Base-by-base conservation (phyloP, 2,888 invertebrate genomes). In the Rutpela maculata region DNA sequence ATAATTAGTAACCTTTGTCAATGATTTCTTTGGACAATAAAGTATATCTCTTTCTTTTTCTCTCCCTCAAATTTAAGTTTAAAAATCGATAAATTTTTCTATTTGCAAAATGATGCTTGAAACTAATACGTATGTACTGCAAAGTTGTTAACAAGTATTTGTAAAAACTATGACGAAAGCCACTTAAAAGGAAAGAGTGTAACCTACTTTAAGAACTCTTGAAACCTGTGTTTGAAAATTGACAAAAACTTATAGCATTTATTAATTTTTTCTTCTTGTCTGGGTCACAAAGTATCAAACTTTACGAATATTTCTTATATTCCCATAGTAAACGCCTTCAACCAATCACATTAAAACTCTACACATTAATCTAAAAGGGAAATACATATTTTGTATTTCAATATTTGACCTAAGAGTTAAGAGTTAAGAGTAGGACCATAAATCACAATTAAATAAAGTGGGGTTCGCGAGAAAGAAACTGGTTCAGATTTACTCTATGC, bases 381-480 rank as follows among this genome's bases (percentile, higher is more conserved):
- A 79, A 78, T 81, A 35, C 31, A 35, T 35, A 79, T 81, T 81
- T 75, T 71, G 78, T 81, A 81, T 77, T 79, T 78, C 81, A 81
- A 81, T 80, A 81, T 81, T 81, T 81, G 80, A 76, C 73, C 81
- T 79, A 80, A 75, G 80, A 78, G 77, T 80, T 79, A 80, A 75
- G 80, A 78, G 77, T 80, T 77, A 79, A 80, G 78, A 80, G 78
- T 73, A 66, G 70, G 78, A 75, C 76, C 79, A 84, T 85, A 85
- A 85, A 85, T 85, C 85, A 85, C 83, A 84, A 85, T 85, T 84
- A 84, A 85, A 83, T 84, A 78, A 82, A 84, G 81, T 80, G 82
- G 84, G 84, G 80, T 79, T 62, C 76, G 78, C 77, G 72, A 71
- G 81, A 80, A 84, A 84, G 82, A 83, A 83, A 81, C 81, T 81